These are phyloP conservation scores for Gila orcuttii DNA, from an alignment of 2,113 vertebrate species.

Conservation along the genomic window DNA sequence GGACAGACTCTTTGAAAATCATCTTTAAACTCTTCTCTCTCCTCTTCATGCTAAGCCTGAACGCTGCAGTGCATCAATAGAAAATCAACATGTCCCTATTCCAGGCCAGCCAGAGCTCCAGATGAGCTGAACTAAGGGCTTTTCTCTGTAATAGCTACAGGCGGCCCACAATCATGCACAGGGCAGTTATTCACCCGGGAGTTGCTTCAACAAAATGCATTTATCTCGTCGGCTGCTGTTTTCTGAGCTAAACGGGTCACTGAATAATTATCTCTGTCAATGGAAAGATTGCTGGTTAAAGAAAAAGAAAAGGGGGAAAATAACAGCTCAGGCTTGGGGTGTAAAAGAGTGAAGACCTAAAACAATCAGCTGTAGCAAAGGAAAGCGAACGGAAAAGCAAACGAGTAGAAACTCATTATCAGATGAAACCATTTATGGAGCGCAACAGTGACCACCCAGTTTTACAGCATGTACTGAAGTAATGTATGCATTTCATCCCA, in stretches of 20 bases:
- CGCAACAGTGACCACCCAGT: not conserved
- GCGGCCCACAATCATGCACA: not conserved
- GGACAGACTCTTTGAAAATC: slow-evolving; percentile 46
- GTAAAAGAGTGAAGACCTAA: slow-evolving; percentile 3
- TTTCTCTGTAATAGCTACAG: slow-evolving; percentile 40
- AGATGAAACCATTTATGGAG: too few species aligned
- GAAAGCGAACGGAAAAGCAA: not conserved
- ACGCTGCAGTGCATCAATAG: slow-evolving; percentile 30
- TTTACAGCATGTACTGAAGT: not conserved
- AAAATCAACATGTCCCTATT: slow-evolving; percentile 50
- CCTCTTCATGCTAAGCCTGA: slow-evolving; percentile 21
- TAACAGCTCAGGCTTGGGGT: not conserved
- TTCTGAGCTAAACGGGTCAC: slow-evolving; percentile 36
- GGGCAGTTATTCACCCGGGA: slow-evolving; percentile 2
- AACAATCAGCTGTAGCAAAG: slow-evolving; percentile 35
- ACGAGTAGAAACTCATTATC: not conserved
- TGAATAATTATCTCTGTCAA: slow-evolving; percentile 47
- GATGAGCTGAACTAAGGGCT: slow-evolving; percentile 40
- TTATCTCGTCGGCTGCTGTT: slow-evolving; percentile 32
- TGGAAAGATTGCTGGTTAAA: slow-evolving; percentile 19
- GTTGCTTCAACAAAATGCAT: slow-evolving; percentile 32
- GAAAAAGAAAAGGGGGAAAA: not conserved
- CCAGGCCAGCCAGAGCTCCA: not conserved
- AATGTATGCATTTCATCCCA: not conserved
- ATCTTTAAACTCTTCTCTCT: slow-evolving; percentile 34